A percentile compares a stretch with the other conserved stretches of the same genome.
These are phyloP conservation scores for Ptyas mucosa DNA, from an alignment of 2,113 vertebrate genomes.

Conservation along the genomic window DNA sequence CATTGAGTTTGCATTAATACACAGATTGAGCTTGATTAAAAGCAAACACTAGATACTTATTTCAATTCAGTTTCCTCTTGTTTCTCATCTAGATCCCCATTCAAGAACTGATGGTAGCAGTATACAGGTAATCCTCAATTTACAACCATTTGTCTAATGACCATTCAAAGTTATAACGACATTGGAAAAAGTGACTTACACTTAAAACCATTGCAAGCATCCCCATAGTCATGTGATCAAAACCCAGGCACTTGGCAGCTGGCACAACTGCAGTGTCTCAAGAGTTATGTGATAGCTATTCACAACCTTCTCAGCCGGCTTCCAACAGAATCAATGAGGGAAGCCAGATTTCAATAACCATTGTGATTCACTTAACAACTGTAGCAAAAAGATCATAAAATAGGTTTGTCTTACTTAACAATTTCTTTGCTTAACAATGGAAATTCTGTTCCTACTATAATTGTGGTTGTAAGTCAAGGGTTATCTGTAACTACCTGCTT, in stretches of 20 bases:
- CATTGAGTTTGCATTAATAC: not conserved
- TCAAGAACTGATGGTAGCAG: not conserved
- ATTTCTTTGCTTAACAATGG: not conserved
- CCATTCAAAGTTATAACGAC: not conserved
- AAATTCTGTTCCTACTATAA: not conserved
- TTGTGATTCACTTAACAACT: not conserved
- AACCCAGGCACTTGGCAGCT: not conserved
- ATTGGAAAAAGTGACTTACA: not conserved
- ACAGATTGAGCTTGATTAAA: not conserved
- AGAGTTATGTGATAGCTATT: not conserved
- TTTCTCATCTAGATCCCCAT: not conserved
- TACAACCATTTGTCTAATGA: not conserved
- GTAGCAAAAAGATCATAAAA: not conserved
- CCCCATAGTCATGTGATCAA: not conserved
- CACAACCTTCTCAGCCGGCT: not conserved
- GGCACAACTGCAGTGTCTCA: not conserved
- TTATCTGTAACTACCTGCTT: not conserved
- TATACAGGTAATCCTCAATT: not conserved
- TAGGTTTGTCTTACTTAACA: not conserved
- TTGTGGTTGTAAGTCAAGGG: not conserved
- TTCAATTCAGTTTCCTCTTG: not conserved
- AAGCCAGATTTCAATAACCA: not conserved
- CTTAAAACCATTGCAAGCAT: not conserved
- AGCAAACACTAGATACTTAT: not conserved
- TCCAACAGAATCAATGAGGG: not conserved